Conservation (phyloP, 2,888 invertebrate genomes). For the Thelaira solivaga region DNA sequence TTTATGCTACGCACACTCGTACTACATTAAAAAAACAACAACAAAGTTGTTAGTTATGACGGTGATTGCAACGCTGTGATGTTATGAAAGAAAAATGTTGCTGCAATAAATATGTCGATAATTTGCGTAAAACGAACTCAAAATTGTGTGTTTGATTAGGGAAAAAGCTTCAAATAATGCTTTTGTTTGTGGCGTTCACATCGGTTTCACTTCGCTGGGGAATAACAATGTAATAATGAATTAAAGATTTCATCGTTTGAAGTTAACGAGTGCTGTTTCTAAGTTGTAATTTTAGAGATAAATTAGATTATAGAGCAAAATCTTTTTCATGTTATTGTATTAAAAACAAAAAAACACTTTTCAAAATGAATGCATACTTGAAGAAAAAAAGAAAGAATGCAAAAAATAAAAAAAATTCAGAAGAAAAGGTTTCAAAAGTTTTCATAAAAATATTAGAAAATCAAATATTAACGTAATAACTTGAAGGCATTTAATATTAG, state of each 20-base stretch:
- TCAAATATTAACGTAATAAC: too few relatives aligned
- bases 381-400: too few relatives aligned
- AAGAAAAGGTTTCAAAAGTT: too few relatives aligned
- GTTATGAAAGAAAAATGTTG: neutral
- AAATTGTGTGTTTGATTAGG: slow-evolving; percentile 29
- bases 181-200: neutral
- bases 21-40: slow-evolving; percentile 4
- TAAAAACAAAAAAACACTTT: too few relatives aligned
- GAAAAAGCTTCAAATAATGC: slow-evolving; percentile 14
- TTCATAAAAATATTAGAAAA: too few relatives aligned
- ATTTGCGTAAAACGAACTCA: slow-evolving; percentile 32
- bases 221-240: slow-evolving; percentile 22
- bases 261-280: slow-evolving; percentile 8
- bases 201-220: slow-evolving; percentile 19
- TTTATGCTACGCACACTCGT: neutral
- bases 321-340: too few relatives aligned
- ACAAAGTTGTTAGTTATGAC: neutral
- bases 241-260: slow-evolving; percentile 28
- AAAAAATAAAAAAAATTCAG: too few relatives aligned
- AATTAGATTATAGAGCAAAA: slow-evolving; percentile 17
- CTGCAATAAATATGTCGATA: slow-evolving; percentile 43
- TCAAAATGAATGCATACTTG: too few relatives aligned
- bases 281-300: slow-evolving; percentile 24
- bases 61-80: neutral
- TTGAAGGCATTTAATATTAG: too few relatives aligned